These are phyloP conservation scores for Aptenodytes patagonicus DNA, from an alignment of 2,113 vertebrate species.

Conservation along the genomic window DNA sequence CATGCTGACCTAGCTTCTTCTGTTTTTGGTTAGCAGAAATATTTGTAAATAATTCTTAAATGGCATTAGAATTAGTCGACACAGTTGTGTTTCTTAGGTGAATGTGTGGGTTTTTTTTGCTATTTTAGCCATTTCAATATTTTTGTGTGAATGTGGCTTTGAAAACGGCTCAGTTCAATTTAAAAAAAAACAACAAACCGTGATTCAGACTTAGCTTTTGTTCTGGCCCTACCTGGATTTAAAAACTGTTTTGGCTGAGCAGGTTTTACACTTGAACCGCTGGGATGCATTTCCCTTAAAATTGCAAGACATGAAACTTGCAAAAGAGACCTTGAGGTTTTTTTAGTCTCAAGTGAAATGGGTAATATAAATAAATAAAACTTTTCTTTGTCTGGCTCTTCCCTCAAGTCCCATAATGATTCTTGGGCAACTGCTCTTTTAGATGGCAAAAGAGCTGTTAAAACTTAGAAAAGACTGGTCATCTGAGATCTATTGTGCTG, in stretches of 20 bases:
- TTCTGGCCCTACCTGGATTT: background rate
- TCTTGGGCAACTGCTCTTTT: background rate
- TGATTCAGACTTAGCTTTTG: background rate
- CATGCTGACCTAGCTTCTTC: background rate
- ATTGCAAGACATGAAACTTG: background rate
- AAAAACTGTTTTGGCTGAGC: background rate
- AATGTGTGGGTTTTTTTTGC: background rate
- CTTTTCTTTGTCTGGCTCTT: background rate
- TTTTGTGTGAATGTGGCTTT: background rate
- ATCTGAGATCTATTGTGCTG: background rate
- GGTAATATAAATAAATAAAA: background rate
- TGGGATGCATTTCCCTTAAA: background rate
- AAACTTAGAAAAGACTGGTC: background rate
- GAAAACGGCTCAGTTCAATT: background rate
- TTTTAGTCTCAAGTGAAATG: background rate
- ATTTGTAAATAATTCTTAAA: background rate
- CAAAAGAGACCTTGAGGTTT: background rate
- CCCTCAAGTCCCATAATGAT: background rate
- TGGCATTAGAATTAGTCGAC: background rate
- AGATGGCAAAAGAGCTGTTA: background rate
- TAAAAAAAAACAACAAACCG: background rate
- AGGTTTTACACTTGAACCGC: background rate
- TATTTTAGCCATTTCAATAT: background rate
- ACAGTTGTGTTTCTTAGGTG: background rate
- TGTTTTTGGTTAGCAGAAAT: background rate